These are phyloP conservation scores for Pediacus dermestoides DNA, from an alignment of 2,888 invertebrate species.

Conservation along the genomic window DNA sequence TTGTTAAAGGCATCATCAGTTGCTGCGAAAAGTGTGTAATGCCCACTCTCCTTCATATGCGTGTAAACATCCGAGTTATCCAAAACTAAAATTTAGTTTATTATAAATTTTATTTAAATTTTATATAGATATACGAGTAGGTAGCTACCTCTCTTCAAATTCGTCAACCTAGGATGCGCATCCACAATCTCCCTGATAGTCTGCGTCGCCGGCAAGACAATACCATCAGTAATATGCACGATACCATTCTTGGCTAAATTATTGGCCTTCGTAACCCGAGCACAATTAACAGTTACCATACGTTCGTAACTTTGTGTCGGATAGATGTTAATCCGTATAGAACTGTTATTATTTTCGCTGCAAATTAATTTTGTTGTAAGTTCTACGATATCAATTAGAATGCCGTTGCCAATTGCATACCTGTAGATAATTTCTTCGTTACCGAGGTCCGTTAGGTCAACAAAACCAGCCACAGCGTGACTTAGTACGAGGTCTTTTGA, in stretches of 20 bases:
- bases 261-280: slow-evolving; percentile 58
- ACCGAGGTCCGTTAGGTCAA: slow-evolving; percentile 55
- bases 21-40: slow-evolving; percentile 63
- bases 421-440: slow-evolving; percentile 55
- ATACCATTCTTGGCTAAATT: slow-evolving; percentile 64
- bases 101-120: slow-evolving; percentile 5
- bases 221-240: slow-evolving; percentile 61
- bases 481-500: slow-evolving; percentile 54
- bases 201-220: slow-evolving; percentile 56
- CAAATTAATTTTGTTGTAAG: slow-evolving; percentile 18
- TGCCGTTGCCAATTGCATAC: slow-evolving; percentile 30
- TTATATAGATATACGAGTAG: slow-evolving; percentile 2
- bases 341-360: slow-evolving; percentile 51
- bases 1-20: slow-evolving; percentile 65
- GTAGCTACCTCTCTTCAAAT: slow-evolving; percentile 52
- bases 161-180: slow-evolving; percentile 57
- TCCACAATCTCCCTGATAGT: slow-evolving; percentile 58
- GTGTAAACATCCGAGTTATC: slow-evolving; percentile 57
- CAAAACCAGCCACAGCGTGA: slow-evolving; percentile 58
- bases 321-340: slow-evolving; percentile 58
- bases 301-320: slow-evolving; percentile 50
- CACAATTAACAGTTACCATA: slow-evolving; percentile 66
- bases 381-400: neutral
- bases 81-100: slow-evolving; percentile 48
- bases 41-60: slow-evolving; percentile 54